Conservation (phyloP, 2,888 invertebrate species). For the Dryadula phaetusa region DNA sequence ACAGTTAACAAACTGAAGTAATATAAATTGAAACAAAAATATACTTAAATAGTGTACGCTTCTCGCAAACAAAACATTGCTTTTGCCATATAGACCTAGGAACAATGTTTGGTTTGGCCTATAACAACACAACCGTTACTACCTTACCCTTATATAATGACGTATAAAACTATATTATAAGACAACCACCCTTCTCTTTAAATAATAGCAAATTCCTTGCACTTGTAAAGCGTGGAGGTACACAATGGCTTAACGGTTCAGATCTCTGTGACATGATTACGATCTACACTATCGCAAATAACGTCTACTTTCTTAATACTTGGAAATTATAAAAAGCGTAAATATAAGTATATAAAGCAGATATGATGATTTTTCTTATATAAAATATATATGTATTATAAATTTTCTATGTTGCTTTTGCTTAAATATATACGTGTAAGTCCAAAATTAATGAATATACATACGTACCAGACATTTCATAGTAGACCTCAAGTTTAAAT, state of each 20-base stretch:
- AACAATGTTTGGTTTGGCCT: conserved; percentile 11
- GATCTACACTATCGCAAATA: conserved; percentile 22
- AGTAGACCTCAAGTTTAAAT: no score
- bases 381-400: no score
- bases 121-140: not conserved
- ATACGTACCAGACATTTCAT: no score
- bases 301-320: not conserved
- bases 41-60: not conserved
- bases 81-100: not conserved
- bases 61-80: not conserved
- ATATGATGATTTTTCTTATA: not conserved
- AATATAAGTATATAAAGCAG: not conserved
- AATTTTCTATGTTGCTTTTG: no score
- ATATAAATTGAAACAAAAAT: no score
- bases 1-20: no score
- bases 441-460: no score
- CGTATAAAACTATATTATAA: conserved; percentile 7
- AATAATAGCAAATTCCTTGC: conserved; percentile 29
- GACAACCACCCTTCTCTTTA: conserved; percentile 27
- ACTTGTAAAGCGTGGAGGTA: conserved; percentile 32
- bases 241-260: conserved; percentile 34
- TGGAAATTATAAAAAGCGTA: not conserved
- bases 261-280: conserved; percentile 35
- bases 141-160: conserved; percentile 4
- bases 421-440: no score